Evolutionary conservation across 2,888 invertebrate species (phyloP), one percentile per base, ranked within the genome.

Genomic region (Trichogramma evanescens): DNA sequence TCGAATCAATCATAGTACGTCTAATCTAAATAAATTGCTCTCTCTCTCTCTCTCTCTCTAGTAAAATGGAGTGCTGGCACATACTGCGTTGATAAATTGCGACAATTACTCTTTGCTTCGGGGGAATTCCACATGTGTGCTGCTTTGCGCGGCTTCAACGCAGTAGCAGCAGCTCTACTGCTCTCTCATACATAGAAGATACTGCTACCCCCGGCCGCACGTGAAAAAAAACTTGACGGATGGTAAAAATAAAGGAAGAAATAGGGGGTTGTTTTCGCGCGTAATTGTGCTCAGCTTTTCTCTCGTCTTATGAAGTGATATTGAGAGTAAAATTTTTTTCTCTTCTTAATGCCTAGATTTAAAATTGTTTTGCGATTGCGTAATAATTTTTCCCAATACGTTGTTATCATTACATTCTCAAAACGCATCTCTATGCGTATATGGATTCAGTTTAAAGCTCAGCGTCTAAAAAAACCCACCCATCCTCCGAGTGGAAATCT

Each of bases 71-170:
- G 26, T 8, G 45, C 45, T 45, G 8, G n/a, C n/a, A 65, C 69
- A 66, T 72, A 72, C 72, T 72, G 71, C 69, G 71, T 69, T 71
- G 73, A 72, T 71, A 70, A 74, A 74, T 74, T 70, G 70, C 67
- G 68, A 72, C 72, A 72, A 73, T 73, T 74, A 71, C 67, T 72
- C 71, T 45, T 50, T 26, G 38, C 38, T 1, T 9, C 38, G 43
- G 4, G 39, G 38, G 42, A 53, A 56, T 46, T 51, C 43, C 57
- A 43, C 51, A 43, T 52, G 40, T 49, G 39, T 44, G n/a, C 7
- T 43, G 39, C 5, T 13, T 13, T 8, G 38, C 38, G 44, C 40
- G 6, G 7, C 46, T 48, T 10, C 26, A 26, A 39, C 50, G n/a
- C 6, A 9, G 42, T n/a, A 48, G 13, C 7, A n/a, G 8, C 5